Percentiles rank a stretch among this genome's conserved stretches.
Conservation (phyloP, 2,113 vertebrate genomes). For the Istiophorus platypterus region DNA sequence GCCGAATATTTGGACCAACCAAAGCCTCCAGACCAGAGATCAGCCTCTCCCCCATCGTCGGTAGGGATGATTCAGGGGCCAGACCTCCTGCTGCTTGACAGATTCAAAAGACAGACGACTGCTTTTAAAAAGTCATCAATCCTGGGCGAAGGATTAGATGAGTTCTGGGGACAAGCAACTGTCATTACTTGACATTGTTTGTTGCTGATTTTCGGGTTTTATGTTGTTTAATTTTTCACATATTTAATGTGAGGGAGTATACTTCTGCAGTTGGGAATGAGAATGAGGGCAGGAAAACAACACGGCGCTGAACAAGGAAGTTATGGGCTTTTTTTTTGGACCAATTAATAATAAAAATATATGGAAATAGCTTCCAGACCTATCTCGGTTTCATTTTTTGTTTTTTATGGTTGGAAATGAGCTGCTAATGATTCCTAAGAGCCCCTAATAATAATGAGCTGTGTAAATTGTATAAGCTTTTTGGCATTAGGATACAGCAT, state of each 20-base stretch:
- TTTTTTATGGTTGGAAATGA: background rate
- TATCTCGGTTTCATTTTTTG: no score
- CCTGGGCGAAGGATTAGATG: background rate
- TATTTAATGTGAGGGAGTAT: background rate
- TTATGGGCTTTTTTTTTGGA: no score
- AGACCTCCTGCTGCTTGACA: background rate
- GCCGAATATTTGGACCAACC: no score
- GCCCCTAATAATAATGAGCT: constrained; percentile 14
- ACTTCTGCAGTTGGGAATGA: no score
- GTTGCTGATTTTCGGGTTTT: no score
- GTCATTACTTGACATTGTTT: background rate
- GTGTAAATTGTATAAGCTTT: background rate
- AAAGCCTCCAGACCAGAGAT: no score
- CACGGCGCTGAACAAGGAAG: no score
- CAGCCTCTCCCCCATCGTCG: no score
- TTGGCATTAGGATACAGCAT: background rate
- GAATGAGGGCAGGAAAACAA: no score
- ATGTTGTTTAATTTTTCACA: background rate
- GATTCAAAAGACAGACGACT: background rate
- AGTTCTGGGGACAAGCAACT: background rate
- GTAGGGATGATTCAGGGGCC: no score
- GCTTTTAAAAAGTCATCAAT: constrained; percentile 13
- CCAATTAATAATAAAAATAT: no score
- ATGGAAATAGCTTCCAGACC: no score
- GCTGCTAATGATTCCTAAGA: background rate